A percentile compares a stretch with the other conserved stretches of the same genome.
phyloP scores from a whole-genome alignment of 2,113 vertebrate species.

The Varanus komodoensis region DNA sequence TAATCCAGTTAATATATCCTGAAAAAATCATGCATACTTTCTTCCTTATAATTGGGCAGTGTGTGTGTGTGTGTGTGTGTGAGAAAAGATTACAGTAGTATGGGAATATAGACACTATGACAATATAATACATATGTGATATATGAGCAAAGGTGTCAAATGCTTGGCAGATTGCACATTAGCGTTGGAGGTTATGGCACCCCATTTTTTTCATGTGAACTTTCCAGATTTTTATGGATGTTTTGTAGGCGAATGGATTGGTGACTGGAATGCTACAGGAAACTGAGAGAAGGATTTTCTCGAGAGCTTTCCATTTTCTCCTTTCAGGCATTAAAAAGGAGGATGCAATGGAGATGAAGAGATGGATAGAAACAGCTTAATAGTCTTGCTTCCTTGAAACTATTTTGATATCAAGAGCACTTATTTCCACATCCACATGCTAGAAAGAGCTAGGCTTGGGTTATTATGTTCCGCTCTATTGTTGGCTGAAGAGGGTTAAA shows the following conservation, averaged over 20 bases:
- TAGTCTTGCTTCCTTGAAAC: neutral
- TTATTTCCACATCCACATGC: neutral
- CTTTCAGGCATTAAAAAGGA: neutral
- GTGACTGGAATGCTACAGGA: neutral
- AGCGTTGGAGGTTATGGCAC: neutral
- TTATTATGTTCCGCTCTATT: neutral
- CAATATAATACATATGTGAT: neutral
- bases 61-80: neutral
- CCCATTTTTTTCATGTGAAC: neutral
- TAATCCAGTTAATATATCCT: neutral
- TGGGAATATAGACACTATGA: neutral
- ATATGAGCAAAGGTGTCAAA: too few relatives aligned
- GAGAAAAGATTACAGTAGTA: neutral
- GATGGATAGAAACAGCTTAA: neutral
- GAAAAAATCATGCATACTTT: neutral
- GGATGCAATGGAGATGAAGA: neutral
- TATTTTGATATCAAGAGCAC: neutral
- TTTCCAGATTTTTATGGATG: neutral
- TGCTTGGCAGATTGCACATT: neutral
- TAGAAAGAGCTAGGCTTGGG: neutral
- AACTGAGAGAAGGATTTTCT: neutral
- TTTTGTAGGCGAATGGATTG: neutral
- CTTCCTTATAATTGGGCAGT: neutral
- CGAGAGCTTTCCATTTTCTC: neutral
- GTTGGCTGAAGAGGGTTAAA: neutral